Percentiles rank a stretch among this genome's conserved stretches.
phyloP scores from a whole-genome alignment of 2,113 vertebrate genomes.

The Pseudolaguvia tuberculata region DNA sequence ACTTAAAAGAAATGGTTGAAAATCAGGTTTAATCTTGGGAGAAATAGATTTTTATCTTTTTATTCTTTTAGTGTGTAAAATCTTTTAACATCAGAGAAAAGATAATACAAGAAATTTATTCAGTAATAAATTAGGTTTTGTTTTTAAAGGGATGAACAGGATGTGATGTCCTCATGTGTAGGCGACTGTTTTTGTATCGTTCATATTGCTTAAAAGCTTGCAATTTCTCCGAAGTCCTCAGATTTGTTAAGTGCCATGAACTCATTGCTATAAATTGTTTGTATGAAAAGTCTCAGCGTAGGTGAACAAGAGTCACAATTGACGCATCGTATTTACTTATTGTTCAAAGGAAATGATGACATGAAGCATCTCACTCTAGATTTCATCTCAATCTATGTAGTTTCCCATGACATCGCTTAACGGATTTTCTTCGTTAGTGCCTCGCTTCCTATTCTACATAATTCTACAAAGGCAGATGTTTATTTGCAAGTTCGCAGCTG shows the following conservation, averaged over 20 bases:
- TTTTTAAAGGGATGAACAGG: background rate
- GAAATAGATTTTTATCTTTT: background rate
- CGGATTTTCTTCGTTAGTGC: background rate
- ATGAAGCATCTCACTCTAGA: constrained; percentile 3
- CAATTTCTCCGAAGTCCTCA: constrained; percentile 54
- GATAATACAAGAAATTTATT: background rate
- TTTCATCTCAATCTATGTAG: background rate
- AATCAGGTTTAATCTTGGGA: background rate
- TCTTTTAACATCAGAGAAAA: background rate
- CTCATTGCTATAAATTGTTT: constrained; percentile 60
- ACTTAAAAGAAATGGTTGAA: background rate
- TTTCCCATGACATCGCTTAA: background rate
- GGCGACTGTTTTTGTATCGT: constrained; percentile 50
- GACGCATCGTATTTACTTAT: constrained; percentile 42
- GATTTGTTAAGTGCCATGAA: constrained; percentile 52
- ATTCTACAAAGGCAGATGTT: background rate
- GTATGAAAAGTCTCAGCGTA: constrained; percentile 46
- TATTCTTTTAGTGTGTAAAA: background rate
- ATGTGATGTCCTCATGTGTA: constrained; percentile 37
- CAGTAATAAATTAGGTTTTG: background rate
- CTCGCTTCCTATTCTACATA: background rate
- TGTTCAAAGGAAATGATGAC: constrained; percentile 45
- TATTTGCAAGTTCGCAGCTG: background rate
- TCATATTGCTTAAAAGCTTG: constrained; percentile 37
- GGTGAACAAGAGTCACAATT: constrained; percentile 49